Conservation (phyloP, 2,797 vertebrate genomes). For the Heteromormyrus szaboi region DNA sequence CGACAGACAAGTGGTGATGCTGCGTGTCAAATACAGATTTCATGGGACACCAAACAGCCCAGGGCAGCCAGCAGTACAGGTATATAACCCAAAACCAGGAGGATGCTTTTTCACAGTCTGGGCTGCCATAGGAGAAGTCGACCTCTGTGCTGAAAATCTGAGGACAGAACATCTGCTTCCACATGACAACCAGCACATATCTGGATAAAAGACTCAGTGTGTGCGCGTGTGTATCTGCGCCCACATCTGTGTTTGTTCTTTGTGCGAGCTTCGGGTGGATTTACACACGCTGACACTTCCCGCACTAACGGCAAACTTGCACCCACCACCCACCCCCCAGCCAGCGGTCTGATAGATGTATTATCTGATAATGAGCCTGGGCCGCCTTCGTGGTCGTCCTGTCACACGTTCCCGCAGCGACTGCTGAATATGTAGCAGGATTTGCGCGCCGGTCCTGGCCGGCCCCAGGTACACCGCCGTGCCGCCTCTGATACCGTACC, state of each 20-base stretch:
- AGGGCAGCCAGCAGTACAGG: background rate
- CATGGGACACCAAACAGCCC: background rate
- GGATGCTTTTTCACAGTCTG: background rate
- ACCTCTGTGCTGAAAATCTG: background rate
- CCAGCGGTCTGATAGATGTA: conserved; percentile 20
- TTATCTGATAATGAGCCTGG: conserved; percentile 21
- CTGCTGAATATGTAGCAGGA: conserved; percentile 33
- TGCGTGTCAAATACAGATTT: background rate
- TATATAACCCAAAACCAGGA: background rate
- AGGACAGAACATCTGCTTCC: background rate
- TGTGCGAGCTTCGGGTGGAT: conserved; percentile 12
- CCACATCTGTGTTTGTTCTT: background rate
- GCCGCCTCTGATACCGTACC: conserved; percentile 24
- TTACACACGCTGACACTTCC: conserved; percentile 20
- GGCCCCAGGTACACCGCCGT: conserved; percentile 17
- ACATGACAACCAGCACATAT: background rate
- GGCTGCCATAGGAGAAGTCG: background rate
- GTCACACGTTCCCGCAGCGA: background rate
- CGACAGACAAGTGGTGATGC: background rate
- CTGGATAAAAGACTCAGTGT: background rate
- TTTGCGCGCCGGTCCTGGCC: conserved; percentile 10
- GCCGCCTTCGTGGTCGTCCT: background rate
- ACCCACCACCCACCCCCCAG: background rate
- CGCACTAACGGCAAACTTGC: conserved; percentile 12
- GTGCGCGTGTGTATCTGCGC: conserved; percentile 5